phyloP scores from a whole-genome alignment of 2,888 invertebrate genomes.

The Sarcophaga caerulescens region DNA sequence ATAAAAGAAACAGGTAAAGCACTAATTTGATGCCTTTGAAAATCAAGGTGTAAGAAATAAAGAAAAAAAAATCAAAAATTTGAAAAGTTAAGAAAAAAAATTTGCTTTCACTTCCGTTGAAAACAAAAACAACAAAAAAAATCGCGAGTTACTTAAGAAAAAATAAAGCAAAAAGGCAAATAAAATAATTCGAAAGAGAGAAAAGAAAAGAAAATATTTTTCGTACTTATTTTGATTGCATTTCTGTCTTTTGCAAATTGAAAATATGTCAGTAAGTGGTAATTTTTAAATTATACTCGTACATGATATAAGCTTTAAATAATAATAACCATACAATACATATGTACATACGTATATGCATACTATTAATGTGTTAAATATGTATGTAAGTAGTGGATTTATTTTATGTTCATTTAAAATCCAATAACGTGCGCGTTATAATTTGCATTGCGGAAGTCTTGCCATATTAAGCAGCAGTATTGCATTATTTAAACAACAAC shows the following conservation, averaged over 20 bases:
- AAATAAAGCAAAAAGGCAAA: neutral
- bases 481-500: slow-evolving; percentile 22
- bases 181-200: too few relatives aligned
- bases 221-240: too few relatives aligned
- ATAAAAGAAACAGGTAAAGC: neutral
- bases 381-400: slow-evolving; percentile 3
- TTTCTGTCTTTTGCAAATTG: too few relatives aligned
- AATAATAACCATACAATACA: neutral
- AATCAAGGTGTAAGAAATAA: slow-evolving; percentile 36
- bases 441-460: slow-evolving; percentile 66
- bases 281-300: neutral
- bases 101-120: neutral
- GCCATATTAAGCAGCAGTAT: slow-evolving; percentile 54
- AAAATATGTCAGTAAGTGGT: neutral
- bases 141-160: neutral
- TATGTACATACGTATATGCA: neutral
- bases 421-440: slow-evolving; percentile 59
- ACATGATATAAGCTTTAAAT: slow-evolving; percentile 17
- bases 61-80: neutral
- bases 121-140: neutral
- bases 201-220: too few relatives aligned
- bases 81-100: slow-evolving; percentile 6
- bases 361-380: neutral
- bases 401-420: slow-evolving; percentile 57
- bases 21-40: slow-evolving; percentile 28